These are phyloP conservation scores for Spheniscus humboldti DNA, from an alignment of 2,797 vertebrate species.

Conservation along the genomic window DNA sequence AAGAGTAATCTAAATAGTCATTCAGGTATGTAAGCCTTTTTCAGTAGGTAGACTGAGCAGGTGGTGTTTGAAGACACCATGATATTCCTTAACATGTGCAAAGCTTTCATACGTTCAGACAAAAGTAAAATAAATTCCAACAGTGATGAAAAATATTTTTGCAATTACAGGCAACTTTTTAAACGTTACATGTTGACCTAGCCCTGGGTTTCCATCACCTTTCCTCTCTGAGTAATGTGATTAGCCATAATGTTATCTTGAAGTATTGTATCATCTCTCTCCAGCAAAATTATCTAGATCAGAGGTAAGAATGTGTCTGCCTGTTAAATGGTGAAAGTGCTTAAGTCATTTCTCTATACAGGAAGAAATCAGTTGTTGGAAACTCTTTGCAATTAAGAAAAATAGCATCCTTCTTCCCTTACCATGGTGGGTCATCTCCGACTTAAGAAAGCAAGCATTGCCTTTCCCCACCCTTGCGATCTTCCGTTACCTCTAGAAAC, in stretches of 20 bases:
- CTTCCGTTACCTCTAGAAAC: neutral
- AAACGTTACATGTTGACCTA: neutral
- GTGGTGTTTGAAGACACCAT: neutral
- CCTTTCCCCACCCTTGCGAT: neutral
- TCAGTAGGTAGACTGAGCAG: slow-evolving; percentile 24
- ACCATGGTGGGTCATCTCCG: rapidly evolving
- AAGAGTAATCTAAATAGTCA: neutral
- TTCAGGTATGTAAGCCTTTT: neutral
- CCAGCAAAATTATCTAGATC: neutral
- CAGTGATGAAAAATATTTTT: neutral
- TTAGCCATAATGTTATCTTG: neutral
- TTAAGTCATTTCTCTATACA: neutral
- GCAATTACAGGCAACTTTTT: neutral
- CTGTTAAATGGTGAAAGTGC: neutral
- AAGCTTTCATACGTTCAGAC: neutral
- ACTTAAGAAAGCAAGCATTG: neutral
- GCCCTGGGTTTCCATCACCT: neutral
- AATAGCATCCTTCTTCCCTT: neutral
- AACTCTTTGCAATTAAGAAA: neutral
- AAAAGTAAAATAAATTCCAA: neutral
- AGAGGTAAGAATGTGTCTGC: neutral
- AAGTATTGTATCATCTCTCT: neutral
- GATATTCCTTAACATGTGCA: neutral
- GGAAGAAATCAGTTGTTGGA: neutral
- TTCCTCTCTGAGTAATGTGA: neutral